Evolutionary conservation across 1,140 invertebrate species (phyloP).

Genomic region (Lerema accius): DNA sequence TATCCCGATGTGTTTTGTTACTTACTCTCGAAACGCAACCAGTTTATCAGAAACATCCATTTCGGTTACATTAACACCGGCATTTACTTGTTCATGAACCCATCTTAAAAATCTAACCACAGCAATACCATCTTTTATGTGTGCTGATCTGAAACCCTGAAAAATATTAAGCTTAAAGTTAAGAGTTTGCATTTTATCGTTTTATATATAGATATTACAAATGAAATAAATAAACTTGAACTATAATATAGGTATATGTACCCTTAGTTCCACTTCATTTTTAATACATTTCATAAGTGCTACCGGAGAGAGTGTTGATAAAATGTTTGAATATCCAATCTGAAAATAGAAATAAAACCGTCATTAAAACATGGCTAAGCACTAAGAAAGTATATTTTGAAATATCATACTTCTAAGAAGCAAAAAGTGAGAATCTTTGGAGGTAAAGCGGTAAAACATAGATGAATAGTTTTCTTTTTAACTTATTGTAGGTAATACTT

Average conservation of each 20-base stretch:
- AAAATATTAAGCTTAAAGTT: not conserved
- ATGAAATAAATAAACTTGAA: too few species aligned
- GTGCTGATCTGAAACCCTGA: conserved; percentile 91
- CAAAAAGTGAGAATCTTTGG: too few species aligned
- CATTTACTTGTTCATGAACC: conserved; percentile 90
- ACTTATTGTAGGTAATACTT: too few species aligned
- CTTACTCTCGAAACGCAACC: conserved; percentile 75
- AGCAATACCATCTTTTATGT: conserved; percentile 95
- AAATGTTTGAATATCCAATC: conserved; percentile 39
- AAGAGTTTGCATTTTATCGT: too few species aligned
- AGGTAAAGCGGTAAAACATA: too few species aligned
- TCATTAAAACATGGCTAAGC: too few species aligned
- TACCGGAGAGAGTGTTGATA: conserved; percentile 68
- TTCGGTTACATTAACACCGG: conserved; percentile 90
- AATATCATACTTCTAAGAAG: too few species aligned
- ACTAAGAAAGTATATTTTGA: too few species aligned
- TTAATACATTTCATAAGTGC: conserved; percentile 95
- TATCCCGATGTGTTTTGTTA: too few species aligned
- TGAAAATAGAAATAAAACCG: conserved; percentile 39
- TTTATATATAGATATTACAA: too few species aligned
- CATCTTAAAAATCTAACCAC: conserved; percentile 96
- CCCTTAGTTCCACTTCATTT: conserved; percentile 92
- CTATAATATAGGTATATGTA: too few species aligned
- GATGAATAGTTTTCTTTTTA: too few species aligned
- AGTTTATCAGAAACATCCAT: conserved; percentile 92